Base-by-base conservation (phyloP, 2,113 vertebrate species). In the Cromileptes altivelis region DNA sequence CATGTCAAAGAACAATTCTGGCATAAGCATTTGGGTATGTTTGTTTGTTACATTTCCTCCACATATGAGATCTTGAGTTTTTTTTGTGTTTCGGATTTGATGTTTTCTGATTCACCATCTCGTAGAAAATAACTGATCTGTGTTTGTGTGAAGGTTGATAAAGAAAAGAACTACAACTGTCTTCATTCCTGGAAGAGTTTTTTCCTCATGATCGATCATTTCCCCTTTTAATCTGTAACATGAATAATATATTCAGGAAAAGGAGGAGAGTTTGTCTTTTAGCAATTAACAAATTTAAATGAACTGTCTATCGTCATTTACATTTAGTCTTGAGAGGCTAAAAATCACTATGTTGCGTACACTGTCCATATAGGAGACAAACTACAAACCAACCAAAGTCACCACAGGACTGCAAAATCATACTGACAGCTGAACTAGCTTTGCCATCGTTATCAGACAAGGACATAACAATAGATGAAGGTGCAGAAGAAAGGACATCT, bases 1-100 rank as follows among this genome's bases (percentile, higher is more conserved):
- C 6, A 58, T 68, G 37, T 81, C 72, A 84, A 14, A 50, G 53
- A 40, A 69, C 49, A 69, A 10, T 42, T 56, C 25, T 84, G 68
- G 47, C 69, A 69, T 33, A 53, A 33, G 45, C 25, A 52, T 76
- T 75, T 70, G 18, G 47, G 62, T 71, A 57, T 49, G 13, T 33
- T 63, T 81, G 37, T 23, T 65, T 62, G 37, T 55, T 12, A 45
- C 4, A 70, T 62, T 71, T 67, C 56, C 21, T 15, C 19, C 15
- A 37, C 11, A 14, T 70, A 19, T 30, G 21, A 65, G 1, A 37
- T 52, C 27, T 61, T 42, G 45, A 12, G 53, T 1, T 65, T 65
- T 65, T 45, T 56, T 19, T 49, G 15, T 17, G 47, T 49, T 11
- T 55, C 52, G 10, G n/a, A 67, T 67, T 27, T 67, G 5, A 2